phyloP scores from a whole-genome alignment of 2,888 invertebrate species.

The Eupithecia vulgata region DNA sequence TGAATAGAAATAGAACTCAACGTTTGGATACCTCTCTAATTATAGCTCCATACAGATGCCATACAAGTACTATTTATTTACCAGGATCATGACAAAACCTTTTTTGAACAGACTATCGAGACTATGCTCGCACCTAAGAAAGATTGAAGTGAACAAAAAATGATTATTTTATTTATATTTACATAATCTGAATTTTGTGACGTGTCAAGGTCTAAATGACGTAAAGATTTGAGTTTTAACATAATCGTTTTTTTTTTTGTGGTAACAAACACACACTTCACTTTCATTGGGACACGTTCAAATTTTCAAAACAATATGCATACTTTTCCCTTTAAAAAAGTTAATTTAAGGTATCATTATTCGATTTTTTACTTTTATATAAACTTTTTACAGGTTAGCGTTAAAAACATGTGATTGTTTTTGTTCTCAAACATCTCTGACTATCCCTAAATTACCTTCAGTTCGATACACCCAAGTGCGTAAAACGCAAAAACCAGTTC shows the following conservation, averaged over 20 bases:
- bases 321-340: too few relatives aligned
- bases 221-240: too few relatives aligned
- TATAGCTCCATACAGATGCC: neutral
- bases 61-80: neutral
- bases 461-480: conserved; percentile 2
- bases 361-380: too few relatives aligned
- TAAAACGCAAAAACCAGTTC: conserved; percentile 9
- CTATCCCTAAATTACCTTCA: neutral
- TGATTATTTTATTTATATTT: too few relatives aligned
- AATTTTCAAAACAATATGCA: neutral
- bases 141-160: too few relatives aligned
- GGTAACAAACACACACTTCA: too few relatives aligned
- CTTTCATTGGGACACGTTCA: neutral
- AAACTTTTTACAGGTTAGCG: neutral
- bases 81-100: neutral
- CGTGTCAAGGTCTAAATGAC: too few relatives aligned
- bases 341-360: too few relatives aligned
- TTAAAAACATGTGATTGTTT: neutral
- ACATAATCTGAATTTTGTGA: neutral
- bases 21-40: neutral
- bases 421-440: neutral
- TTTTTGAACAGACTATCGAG: too few relatives aligned
- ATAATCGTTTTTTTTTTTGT: too few relatives aligned
- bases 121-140: too few relatives aligned
- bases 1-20: conserved; percentile 6